Percentiles rank a stretch among this genome's conserved stretches.
phyloP scores from a whole-genome alignment of 2,888 invertebrate genomes.

The Oscheius myriophilus region DNA sequence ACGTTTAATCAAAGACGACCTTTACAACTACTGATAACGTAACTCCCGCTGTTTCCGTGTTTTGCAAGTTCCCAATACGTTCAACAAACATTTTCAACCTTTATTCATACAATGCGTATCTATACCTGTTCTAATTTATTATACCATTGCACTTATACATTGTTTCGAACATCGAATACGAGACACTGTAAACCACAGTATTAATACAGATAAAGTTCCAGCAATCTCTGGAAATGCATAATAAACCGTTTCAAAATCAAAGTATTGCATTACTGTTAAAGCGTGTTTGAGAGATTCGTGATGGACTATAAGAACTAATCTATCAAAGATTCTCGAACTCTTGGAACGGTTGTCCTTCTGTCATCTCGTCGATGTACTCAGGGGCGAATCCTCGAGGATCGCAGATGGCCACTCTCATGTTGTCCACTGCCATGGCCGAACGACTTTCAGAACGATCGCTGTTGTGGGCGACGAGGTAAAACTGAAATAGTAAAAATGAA shows the following conservation, averaged over 20 bases:
- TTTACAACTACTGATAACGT: too few relatives aligned
- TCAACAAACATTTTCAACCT: too few relatives aligned
- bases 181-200: constrained; percentile 11
- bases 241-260: constrained; percentile 3
- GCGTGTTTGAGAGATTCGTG: neutral
- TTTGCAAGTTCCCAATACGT: too few relatives aligned
- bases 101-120: too few relatives aligned
- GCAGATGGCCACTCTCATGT: constrained; percentile 68
- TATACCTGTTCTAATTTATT: too few relatives aligned
- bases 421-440: constrained; percentile 67
- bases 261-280: neutral
- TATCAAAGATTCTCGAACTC: constrained; percentile 20
- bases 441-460: constrained; percentile 57
- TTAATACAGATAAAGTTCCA: constrained; percentile 9
- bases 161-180: constrained; percentile 24
- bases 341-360: constrained; percentile 30
- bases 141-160: neutral
- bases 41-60: too few relatives aligned
- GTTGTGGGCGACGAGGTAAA: constrained; percentile 68
- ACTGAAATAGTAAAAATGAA: constrained; percentile 46
- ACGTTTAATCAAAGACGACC: too few relatives aligned
- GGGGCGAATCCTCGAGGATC: constrained; percentile 58
- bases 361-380: constrained; percentile 51
- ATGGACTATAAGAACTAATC: neutral
- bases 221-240: neutral